Percentiles rank a stretch among this genome's conserved stretches.
Evolutionary conservation across 2,888 invertebrate genomes (phyloP).

Genomic region (Hermodice carunculata): DNA sequence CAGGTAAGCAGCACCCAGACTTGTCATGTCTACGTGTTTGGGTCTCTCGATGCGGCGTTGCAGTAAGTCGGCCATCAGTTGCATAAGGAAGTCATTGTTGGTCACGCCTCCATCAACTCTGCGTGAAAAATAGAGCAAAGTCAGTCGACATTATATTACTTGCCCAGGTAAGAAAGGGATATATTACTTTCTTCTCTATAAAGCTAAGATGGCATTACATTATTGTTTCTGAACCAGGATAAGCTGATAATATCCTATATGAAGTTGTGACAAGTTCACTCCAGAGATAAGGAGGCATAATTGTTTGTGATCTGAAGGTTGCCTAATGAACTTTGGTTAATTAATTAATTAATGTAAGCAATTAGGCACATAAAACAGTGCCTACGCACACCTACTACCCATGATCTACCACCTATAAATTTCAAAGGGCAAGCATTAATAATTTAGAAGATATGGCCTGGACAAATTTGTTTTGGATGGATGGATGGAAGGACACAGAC

Average conservation of each 20-base stretch:
- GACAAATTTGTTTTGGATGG: too few relatives aligned
- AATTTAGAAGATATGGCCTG: too few relatives aligned
- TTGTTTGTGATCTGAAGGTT: not conserved
- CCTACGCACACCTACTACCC: too few relatives aligned
- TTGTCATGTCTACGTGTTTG: conserved; percentile 81
- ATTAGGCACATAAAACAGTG: too few relatives aligned
- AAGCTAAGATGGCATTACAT: not conserved
- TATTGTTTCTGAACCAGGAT: not conserved
- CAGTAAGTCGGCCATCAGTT: conserved; percentile 87
- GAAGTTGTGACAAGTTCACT: not conserved
- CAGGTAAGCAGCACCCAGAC: conserved; percentile 87
- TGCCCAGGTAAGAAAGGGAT: too few relatives aligned
- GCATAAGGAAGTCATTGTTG: conserved; percentile 90
- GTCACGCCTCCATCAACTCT: conserved; percentile 98
- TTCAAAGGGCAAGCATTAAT: too few relatives aligned
- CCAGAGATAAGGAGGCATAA: not conserved
- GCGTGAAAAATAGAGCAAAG: too few relatives aligned
- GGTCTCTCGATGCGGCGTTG: conserved; percentile 83
- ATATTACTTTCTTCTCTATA: not conserved
- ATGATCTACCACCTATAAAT: too few relatives aligned
- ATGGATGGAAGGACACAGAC: too few relatives aligned
- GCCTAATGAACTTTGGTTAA: too few relatives aligned
- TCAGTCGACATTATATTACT: too few relatives aligned
- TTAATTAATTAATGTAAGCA: too few relatives aligned
- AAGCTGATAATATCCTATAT: not conserved